phyloP scores from a whole-genome alignment of 2,113 vertebrate genomes.

The Ranitomeya imitator region DNA sequence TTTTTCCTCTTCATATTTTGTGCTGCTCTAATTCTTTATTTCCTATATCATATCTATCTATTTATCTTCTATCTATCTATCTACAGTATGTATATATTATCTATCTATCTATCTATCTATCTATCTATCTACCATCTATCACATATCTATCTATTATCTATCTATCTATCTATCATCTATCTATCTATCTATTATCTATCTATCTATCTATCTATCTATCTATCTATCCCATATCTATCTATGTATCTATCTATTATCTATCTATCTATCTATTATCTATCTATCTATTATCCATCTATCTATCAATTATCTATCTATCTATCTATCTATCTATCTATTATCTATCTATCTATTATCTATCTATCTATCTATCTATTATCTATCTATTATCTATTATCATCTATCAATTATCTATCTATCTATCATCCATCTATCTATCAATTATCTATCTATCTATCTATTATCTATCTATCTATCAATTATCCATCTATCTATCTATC shows the following conservation, averaged over 20 bases:
- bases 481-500: slow-evolving; percentile 6
- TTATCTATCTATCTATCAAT: slow-evolving; percentile 4
- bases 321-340: slow-evolving; percentile 10
- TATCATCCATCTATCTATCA: slow-evolving; percentile 3
- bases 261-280: slow-evolving; percentile 4
- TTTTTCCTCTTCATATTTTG: no score
- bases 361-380: not conserved
- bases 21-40: no score
- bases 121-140: not conserved
- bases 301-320: slow-evolving; percentile 4
- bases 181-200: slow-evolving; percentile 1
- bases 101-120: not conserved
- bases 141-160: no score
- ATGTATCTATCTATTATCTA: no score
- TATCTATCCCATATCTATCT: no score
- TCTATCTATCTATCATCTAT: no score
- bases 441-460: not conserved
- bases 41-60: no score
- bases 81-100: not conserved
- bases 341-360: slow-evolving; percentile 7
- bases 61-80: not conserved
- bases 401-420: slow-evolving; percentile 9
- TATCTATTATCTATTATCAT: no score
- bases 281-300: not conserved
- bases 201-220: not conserved